Evolutionary conservation across 2,888 invertebrate genomes (phyloP).

Genomic region (Synanthedon andrenaeformis): DNA sequence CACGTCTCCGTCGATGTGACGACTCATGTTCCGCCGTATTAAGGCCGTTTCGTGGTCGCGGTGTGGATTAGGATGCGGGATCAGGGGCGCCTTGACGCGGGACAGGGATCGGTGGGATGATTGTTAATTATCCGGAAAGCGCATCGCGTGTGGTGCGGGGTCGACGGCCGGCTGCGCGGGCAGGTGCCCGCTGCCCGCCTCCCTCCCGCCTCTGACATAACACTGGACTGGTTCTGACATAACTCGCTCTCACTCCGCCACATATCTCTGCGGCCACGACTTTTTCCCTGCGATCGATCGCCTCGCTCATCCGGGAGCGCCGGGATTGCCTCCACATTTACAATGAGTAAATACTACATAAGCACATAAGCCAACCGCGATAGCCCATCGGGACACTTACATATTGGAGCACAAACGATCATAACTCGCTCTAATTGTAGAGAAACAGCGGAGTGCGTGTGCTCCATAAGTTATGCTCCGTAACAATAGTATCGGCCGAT

Average conservation of each 20-base stretch:
- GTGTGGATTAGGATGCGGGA: neutral
- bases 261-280: slow-evolving; percentile 8
- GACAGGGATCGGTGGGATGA: slow-evolving; percentile 1
- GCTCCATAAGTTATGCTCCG: no score
- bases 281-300: slow-evolving; percentile 10
- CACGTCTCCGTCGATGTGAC: slow-evolving; percentile 8
- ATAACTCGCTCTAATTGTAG: no score
- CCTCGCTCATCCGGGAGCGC: neutral
- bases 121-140: slow-evolving; percentile 4
- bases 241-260: slow-evolving; percentile 17
- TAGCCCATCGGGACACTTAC: neutral
- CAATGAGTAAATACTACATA: neutral
- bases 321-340: slow-evolving; percentile 1
- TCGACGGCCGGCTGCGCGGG: slow-evolving; percentile 26
- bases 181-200: slow-evolving; percentile 20
- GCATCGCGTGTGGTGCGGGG: slow-evolving; percentile 13
- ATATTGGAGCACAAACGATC: no score
- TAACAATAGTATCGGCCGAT: no score
- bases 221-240: slow-evolving; percentile 31
- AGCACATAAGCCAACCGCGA: slow-evolving; percentile 2
- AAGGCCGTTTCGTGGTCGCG: neutral
- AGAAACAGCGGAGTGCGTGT: no score
- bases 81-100: neutral
- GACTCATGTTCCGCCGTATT: slow-evolving; percentile 20
- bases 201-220: slow-evolving; percentile 21